These are phyloP conservation scores for Morpho helenor DNA, from an alignment of 2,888 invertebrate species.

Conservation along the genomic window DNA sequence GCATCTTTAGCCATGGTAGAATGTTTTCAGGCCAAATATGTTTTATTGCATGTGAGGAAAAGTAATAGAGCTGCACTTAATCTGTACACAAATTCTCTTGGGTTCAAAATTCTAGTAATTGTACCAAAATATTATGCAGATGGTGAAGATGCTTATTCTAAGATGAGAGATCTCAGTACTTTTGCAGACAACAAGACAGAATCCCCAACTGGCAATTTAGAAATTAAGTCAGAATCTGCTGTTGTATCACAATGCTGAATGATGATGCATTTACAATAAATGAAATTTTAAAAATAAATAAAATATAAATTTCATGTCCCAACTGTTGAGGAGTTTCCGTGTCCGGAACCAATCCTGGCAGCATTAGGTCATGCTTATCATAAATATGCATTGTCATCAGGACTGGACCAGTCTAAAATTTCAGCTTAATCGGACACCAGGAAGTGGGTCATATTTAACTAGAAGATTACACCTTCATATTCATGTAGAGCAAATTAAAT, in stretches of 20 bases:
- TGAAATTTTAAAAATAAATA: constrained; percentile 26
- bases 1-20: constrained; percentile 99
- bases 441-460: too few relatives aligned
- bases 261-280: constrained; percentile 34
- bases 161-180: constrained; percentile 93
- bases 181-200: constrained; percentile 72
- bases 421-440: too few relatives aligned
- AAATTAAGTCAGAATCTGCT: constrained; percentile 74
- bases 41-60: constrained; percentile 98
- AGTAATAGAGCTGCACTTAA: constrained; percentile 98
- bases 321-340: too few relatives aligned
- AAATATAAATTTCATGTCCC: too few relatives aligned
- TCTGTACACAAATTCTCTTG: constrained; percentile 94
- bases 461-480: too few relatives aligned
- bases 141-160: constrained; percentile 99
- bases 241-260: constrained; percentile 66
- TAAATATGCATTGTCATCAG: too few relatives aligned
- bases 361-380: too few relatives aligned
- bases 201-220: constrained; percentile 55
- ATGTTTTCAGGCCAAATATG: constrained; percentile 98
- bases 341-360: too few relatives aligned
- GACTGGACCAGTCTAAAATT: too few relatives aligned
- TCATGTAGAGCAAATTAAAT: too few relatives aligned
- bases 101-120: constrained; percentile 89
- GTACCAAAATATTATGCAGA: constrained; percentile 99